Percentiles rank a stretch among this genome's conserved stretches.
Evolutionary conservation across 2,888 invertebrate species (phyloP).

Genomic region (Caenorhabditis auriculariae): DNA sequence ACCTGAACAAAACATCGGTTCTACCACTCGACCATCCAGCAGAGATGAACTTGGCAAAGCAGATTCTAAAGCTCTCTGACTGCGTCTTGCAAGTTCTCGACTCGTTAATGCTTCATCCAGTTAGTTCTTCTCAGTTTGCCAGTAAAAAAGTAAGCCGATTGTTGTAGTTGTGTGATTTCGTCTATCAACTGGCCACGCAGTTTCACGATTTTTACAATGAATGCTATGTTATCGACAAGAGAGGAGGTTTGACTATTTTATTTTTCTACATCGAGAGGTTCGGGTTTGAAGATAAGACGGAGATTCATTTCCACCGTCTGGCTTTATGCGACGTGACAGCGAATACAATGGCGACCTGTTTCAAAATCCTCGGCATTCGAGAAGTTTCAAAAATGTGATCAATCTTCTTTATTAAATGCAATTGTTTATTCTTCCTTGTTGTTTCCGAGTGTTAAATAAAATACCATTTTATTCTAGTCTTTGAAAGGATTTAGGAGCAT

Average conservation of each 20-base stretch:
- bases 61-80: constrained; percentile 82
- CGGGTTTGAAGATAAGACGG: constrained; percentile 18
- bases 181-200: constrained; percentile 87
- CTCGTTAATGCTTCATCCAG: constrained; percentile 65
- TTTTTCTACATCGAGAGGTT: constrained; percentile 58
- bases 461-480: no score
- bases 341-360: constrained; percentile 80
- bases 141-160: no score
- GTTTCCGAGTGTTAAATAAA: neutral
- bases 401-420: neutral
- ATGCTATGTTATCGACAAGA: constrained; percentile 95
- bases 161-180: constrained; percentile 82
- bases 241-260: constrained; percentile 67
- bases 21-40: constrained; percentile 78
- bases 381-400: constrained; percentile 85
- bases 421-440: neutral
- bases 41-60: constrained; percentile 90
- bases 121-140: neutral
- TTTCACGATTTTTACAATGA: constrained; percentile 96
- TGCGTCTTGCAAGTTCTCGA: constrained; percentile 79
- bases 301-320: constrained; percentile 81
- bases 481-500: no score
- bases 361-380: constrained; percentile 85
- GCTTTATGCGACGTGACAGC: constrained; percentile 90
- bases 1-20: constrained; percentile 71